A percentile compares a stretch with the other conserved stretches of the same genome.
Conservation (phyloP, 2,888 invertebrate genomes). For the Meta bourneti region DNA sequence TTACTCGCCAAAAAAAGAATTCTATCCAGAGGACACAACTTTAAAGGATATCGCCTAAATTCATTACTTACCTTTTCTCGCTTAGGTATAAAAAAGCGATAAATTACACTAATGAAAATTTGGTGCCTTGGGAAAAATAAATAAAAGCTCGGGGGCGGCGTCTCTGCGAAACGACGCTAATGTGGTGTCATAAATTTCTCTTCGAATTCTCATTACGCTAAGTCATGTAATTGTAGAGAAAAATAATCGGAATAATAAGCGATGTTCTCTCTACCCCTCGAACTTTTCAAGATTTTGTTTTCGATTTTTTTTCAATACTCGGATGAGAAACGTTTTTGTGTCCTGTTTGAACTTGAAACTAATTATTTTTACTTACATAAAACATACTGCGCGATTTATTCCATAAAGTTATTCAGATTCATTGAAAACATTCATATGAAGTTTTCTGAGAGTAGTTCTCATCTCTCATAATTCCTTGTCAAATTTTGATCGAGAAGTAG, state of each 20-base stretch:
- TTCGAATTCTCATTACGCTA: conserved; percentile 39
- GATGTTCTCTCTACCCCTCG: neutral
- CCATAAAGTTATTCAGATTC: no score
- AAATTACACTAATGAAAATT: conserved; percentile 61
- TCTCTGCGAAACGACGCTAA: conserved; percentile 16
- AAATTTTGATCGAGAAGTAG: no score
- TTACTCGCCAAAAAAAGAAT: neutral
- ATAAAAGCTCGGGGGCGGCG: conserved; percentile 23
- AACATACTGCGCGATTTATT: no score
- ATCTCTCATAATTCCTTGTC: no score
- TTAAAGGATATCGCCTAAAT: neutral
- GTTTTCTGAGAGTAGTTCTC: no score
- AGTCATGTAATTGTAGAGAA: conserved; percentile 35
- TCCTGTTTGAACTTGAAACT: no score
- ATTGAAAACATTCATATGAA: no score
- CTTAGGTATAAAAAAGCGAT: conserved; percentile 15
- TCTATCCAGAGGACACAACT: neutral
- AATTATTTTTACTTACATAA: no score
- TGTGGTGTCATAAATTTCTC: conserved; percentile 44
- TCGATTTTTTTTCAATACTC: no score
- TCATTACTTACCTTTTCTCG: conserved; percentile 1
- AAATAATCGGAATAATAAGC: neutral
- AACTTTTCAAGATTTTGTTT: no score
- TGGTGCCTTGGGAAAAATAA: conserved; percentile 33
- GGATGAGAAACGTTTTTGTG: no score